Conservation (phyloP, 2,888 invertebrate species). For the Chalcis sispes region DNA sequence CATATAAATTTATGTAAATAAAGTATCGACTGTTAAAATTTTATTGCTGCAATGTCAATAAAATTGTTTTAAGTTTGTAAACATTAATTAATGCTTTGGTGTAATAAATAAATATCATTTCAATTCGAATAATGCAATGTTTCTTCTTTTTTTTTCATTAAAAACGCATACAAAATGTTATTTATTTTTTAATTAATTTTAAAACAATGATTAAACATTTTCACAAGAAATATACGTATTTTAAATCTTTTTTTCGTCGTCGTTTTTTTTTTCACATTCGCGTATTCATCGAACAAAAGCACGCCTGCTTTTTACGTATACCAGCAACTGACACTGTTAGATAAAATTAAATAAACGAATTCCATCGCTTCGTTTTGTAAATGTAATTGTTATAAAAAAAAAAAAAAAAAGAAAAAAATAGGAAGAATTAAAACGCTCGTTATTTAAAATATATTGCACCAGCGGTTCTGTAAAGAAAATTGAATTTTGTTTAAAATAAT, state of each 20-base stretch:
- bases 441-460: neutral
- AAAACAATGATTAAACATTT: too few species aligned
- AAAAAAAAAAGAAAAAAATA: conserved; percentile 1
- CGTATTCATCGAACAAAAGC: neutral
- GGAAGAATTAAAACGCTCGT: neutral
- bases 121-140: too few species aligned
- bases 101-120: too few species aligned
- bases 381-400: neutral
- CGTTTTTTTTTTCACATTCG: neutral
- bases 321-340: neutral
- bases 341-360: neutral
- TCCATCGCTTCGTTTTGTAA: conserved; percentile 4
- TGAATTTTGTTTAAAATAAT: conserved; percentile 34
- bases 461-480: neutral
- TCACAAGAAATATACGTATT: neutral
- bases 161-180: too few species aligned
- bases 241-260: neutral
- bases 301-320: neutral
- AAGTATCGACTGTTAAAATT: too few species aligned
- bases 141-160: too few species aligned
- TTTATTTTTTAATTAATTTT: too few species aligned
- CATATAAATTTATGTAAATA: too few species aligned
- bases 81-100: too few species aligned
- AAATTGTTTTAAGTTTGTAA: too few species aligned
- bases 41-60: too few species aligned